phyloP scores from a whole-genome alignment of 1,140 invertebrate genomes.

The Odontomachus brunneus region DNA sequence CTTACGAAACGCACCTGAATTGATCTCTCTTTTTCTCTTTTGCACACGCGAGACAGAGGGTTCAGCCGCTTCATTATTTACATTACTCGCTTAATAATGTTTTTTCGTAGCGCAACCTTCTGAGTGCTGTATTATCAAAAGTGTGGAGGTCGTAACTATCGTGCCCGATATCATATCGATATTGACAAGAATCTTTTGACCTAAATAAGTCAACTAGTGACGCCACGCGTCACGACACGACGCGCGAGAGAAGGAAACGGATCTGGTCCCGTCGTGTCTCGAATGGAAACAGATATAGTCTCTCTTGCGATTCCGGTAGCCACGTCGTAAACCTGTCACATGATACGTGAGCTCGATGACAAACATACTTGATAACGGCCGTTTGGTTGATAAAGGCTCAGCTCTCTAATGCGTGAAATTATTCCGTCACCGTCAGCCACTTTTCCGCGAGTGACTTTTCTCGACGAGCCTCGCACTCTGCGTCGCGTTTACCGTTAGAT shows the following conservation, averaged over 20 bases:
- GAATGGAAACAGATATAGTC: slow-evolving; percentile 30
- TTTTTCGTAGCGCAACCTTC: not conserved
- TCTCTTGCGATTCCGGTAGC: slow-evolving; percentile 51
- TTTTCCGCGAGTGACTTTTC: not conserved
- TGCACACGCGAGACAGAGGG: no score
- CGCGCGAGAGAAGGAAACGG: not conserved
- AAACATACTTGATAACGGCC: slow-evolving; percentile 62
- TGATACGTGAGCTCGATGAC: slow-evolving; percentile 47
- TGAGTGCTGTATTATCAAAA: not conserved
- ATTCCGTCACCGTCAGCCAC: slow-evolving; percentile 39
- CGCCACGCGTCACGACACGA: not conserved
- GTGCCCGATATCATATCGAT: not conserved
- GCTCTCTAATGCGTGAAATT: slow-evolving; percentile 42
- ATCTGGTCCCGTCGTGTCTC: not conserved
- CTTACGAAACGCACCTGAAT: no score
- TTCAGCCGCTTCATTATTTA: not conserved
- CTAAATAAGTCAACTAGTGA: not conserved
- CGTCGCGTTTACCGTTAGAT: not conserved
- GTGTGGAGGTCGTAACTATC: not conserved
- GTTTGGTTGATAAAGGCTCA: slow-evolving; percentile 21
- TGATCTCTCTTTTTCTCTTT: no score
- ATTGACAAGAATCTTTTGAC: not conserved
- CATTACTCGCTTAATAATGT: not conserved
- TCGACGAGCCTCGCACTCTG: slow-evolving; percentile 18
- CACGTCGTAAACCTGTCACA: slow-evolving; percentile 63